Evolutionary conservation across 2,797 vertebrate genomes (phyloP).

Genomic region (Semaprochilodus insignis): DNA sequence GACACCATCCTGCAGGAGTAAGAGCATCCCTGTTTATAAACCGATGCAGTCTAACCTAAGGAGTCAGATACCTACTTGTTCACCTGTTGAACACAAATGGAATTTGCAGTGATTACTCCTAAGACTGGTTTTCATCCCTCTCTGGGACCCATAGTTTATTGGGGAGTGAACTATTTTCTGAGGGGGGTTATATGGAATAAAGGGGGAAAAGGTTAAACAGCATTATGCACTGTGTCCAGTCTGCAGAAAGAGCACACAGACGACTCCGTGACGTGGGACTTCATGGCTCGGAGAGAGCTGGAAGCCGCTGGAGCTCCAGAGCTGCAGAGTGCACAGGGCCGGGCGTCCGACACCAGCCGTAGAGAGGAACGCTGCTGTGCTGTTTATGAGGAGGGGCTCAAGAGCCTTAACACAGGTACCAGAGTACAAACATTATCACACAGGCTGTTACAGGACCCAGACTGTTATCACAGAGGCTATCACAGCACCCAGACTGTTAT

Average conservation of each 20-base stretch:
- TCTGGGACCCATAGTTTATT: too few relatives aligned
- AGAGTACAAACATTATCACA: background rate
- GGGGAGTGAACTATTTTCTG: too few relatives aligned
- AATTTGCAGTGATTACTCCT: too few relatives aligned
- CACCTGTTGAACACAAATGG: too few relatives aligned
- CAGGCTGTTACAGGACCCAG: too few relatives aligned
- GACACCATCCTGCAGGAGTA: constrained; percentile 90
- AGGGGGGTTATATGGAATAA: too few relatives aligned
- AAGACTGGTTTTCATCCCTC: too few relatives aligned
- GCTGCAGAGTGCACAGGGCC: constrained; percentile 78
- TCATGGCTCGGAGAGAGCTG: constrained; percentile 89
- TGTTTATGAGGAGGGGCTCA: constrained; percentile 90
- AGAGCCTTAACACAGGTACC: constrained; percentile 83
- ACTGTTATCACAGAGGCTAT: background rate
- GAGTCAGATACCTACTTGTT: too few relatives aligned
- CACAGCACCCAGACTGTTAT: background rate
- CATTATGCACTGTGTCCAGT: constrained; percentile 67
- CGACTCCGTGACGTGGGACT: constrained; percentile 90
- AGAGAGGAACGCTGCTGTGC: constrained; percentile 87
- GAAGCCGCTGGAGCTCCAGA: constrained; percentile 73
- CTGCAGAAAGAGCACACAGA: constrained; percentile 82
- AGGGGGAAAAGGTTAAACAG: too few relatives aligned
- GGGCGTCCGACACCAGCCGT: constrained; percentile 76
- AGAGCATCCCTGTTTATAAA: constrained; percentile 55
- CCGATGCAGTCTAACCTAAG: background rate